Conservation (phyloP, 2,888 invertebrate species). For the Mactromeris polynyma region DNA sequence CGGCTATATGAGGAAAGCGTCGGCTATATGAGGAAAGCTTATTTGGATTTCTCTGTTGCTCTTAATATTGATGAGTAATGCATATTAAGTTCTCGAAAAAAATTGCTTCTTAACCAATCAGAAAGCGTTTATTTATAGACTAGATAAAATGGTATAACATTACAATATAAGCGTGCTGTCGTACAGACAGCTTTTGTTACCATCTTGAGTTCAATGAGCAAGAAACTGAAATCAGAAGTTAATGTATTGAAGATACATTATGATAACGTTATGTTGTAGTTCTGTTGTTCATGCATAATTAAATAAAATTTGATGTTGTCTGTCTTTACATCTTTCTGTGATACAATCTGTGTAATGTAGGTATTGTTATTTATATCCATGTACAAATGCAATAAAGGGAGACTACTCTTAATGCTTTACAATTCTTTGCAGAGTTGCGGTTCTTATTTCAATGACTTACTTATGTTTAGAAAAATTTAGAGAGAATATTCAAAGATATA, state of each 20-base stretch:
- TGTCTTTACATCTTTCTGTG: background rate
- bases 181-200: background rate
- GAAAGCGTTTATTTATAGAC: no score
- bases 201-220: background rate
- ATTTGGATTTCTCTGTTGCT: no score
- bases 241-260: background rate
- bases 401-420: background rate
- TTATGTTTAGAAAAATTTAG: no score
- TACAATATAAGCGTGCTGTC: background rate
- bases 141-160: background rate
- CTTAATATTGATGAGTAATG: no score
- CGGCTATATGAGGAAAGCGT: no score
- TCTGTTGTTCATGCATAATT: background rate
- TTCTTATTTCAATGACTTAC: no score
- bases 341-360: background rate
- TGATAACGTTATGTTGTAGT: background rate
- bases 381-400: background rate
- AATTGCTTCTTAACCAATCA: no score
- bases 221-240: background rate
- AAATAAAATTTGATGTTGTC: background rate
- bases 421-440: background rate
- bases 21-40: no score
- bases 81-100: no score
- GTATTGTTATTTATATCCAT: slow-evolving; percentile 13
- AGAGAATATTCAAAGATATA: no score